A percentile compares a stretch with the other conserved stretches of the same genome.
These are phyloP conservation scores for Gastracanthus pulcherrimus DNA, from an alignment of 2,888 invertebrate genomes.

Conservation along the genomic window DNA sequence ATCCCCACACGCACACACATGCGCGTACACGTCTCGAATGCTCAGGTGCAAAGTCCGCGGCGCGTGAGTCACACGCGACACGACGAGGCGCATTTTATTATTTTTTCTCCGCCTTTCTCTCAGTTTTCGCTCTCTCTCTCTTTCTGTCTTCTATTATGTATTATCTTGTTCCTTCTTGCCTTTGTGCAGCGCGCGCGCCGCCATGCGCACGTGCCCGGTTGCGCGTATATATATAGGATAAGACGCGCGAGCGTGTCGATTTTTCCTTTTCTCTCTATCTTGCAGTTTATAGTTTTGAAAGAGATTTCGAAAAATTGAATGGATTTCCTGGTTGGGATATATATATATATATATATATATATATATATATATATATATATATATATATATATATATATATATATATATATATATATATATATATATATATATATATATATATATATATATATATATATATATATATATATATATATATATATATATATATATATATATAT, in stretches of 20 bases:
- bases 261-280: not conserved
- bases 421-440: too few species aligned
- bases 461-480: too few species aligned
- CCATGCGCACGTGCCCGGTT: slow-evolving; percentile 14
- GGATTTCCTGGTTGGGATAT: not conserved
- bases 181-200: slow-evolving; percentile 22
- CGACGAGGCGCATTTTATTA: not conserved
- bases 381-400: too few species aligned
- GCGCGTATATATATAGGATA: slow-evolving; percentile 21
- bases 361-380: not conserved
- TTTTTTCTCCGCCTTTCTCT: not conserved
- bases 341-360: not conserved
- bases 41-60: slow-evolving; percentile 42
- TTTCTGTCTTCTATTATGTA: slow-evolving; percentile 28
- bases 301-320: not conserved
- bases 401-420: too few species aligned
- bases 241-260: too few species aligned
- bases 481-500: too few species aligned
- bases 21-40: not conserved
- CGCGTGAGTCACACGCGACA: slow-evolving; percentile 18
- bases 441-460: too few species aligned
- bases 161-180: slow-evolving; percentile 8
- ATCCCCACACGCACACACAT: not conserved
- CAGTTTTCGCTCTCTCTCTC: slow-evolving; percentile 10
- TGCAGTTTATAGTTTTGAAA: not conserved